Evolutionary conservation across 2,113 vertebrate genomes (phyloP).

Genomic region (Dendrocopos noguchii): DNA sequence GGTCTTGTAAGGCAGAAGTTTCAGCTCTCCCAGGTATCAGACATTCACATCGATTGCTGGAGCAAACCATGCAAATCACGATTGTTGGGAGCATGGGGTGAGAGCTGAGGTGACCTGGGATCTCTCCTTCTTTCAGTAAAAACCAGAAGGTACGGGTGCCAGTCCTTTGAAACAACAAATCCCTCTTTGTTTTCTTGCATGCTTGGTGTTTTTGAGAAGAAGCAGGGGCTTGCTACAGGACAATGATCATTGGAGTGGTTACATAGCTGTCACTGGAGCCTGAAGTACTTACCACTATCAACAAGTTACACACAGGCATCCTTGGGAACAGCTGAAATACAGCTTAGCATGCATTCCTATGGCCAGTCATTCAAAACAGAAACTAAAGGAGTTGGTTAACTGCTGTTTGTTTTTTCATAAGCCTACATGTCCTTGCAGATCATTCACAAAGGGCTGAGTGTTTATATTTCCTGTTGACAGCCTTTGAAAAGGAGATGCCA

Average conservation of each 20-base stretch:
- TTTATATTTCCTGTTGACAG: conserved; percentile 58
- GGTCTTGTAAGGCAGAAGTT: background rate
- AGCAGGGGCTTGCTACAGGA: conserved; percentile 7
- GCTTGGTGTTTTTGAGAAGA: background rate
- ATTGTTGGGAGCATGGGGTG: background rate
- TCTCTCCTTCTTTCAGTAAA: background rate
- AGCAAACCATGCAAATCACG: background rate
- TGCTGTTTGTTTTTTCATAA: background rate
- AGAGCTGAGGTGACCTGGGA: background rate
- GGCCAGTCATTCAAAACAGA: conserved; percentile 70
- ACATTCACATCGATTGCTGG: background rate
- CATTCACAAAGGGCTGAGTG: conserved; percentile 44
- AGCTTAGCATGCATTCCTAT: conserved; percentile 62
- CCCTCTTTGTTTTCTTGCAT: conserved; percentile 7
- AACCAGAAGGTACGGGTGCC: background rate
- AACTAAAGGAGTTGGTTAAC: conserved; percentile 65
- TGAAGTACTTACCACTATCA: conserved; percentile 27
- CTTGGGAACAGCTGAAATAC: conserved; percentile 52
- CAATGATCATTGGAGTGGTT: conserved; percentile 16
- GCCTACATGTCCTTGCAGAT: conserved; percentile 48
- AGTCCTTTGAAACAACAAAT: background rate
- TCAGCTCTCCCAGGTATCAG: background rate
- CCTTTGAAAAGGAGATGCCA: conserved; percentile 41
- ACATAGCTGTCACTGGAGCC: conserved; percentile 34
- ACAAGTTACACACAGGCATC: conserved; percentile 30